phyloP scores from a whole-genome alignment of 2,113 vertebrate genomes.

The Hippoglossus stenolepis region DNA sequence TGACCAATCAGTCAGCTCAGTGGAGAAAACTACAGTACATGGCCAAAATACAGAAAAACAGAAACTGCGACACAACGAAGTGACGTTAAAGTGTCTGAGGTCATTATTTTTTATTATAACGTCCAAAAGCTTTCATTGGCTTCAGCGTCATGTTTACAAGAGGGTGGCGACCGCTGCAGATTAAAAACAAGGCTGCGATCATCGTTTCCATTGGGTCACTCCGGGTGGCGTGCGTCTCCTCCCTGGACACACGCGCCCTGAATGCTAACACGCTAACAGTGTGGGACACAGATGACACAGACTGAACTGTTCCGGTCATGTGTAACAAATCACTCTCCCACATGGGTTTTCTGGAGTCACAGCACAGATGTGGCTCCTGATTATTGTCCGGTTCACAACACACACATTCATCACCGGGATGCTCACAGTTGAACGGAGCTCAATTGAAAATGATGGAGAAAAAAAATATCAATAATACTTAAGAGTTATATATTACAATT shows the following conservation, averaged over 20 bases:
- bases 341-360: slow-evolving; percentile 42
- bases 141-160: no score
- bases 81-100: slow-evolving; percentile 18
- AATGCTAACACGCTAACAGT: slow-evolving; percentile 21
- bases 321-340: slow-evolving; percentile 56
- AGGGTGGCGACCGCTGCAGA: no score
- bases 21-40: no score
- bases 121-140: slow-evolving; percentile 3
- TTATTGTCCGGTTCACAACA: slow-evolving; percentile 46
- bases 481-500: not conserved
- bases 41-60: slow-evolving; percentile 1
- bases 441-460: slow-evolving; percentile 21
- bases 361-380: slow-evolving; percentile 58
- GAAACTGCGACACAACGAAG: slow-evolving; percentile 20
- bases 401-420: slow-evolving; percentile 19
- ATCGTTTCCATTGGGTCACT: slow-evolving; percentile 61
- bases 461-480: slow-evolving; percentile 1
- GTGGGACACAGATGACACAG: slow-evolving; percentile 56
- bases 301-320: slow-evolving; percentile 59
- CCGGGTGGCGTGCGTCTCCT: slow-evolving; percentile 15
- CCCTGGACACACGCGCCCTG: slow-evolving; percentile 35
- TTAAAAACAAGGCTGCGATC: slow-evolving; percentile 13
- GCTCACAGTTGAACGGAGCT: not conserved
- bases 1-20: no score
- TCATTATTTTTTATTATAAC: slow-evolving; percentile 25